Conservation (phyloP, 2,113 vertebrate species). For the Piaya cayana region DNA sequence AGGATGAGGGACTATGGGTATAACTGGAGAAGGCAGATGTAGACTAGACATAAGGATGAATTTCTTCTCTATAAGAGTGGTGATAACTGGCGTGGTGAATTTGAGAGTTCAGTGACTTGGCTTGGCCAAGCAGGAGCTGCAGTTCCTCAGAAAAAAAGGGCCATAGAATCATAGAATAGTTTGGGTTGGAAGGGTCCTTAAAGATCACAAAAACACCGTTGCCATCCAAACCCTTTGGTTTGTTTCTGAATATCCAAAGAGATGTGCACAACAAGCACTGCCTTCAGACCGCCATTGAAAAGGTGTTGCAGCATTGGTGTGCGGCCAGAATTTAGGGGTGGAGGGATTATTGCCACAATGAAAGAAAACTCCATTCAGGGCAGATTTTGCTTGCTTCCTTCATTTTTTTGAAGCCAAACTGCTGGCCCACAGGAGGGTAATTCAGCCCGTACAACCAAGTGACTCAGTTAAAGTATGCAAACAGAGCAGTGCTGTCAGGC, state of each 20-base stretch:
- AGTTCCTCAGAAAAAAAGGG: too few relatives aligned
- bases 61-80: too few relatives aligned
- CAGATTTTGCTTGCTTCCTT: background rate
- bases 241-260: background rate
- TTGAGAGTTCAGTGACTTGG: too few relatives aligned
- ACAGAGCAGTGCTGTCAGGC: background rate
- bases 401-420: background rate
- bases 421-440: background rate
- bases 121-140: too few relatives aligned
- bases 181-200: too few relatives aligned
- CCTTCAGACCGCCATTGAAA: background rate
- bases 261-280: background rate
- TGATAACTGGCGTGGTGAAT: too few relatives aligned
- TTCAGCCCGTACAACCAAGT: rapidly evolving
- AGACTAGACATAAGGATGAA: too few relatives aligned
- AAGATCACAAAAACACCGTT: background rate
- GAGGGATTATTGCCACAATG: background rate
- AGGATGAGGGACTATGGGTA: too few relatives aligned
- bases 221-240: background rate
- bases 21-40: too few relatives aligned
- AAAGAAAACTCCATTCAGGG: background rate
- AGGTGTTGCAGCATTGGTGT: background rate
- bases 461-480: background rate
- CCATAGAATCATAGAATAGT: too few relatives aligned
- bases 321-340: background rate